Base-by-base conservation (phyloP, 1,140 invertebrate species). In the Lepidotrigona ventralis region DNA sequence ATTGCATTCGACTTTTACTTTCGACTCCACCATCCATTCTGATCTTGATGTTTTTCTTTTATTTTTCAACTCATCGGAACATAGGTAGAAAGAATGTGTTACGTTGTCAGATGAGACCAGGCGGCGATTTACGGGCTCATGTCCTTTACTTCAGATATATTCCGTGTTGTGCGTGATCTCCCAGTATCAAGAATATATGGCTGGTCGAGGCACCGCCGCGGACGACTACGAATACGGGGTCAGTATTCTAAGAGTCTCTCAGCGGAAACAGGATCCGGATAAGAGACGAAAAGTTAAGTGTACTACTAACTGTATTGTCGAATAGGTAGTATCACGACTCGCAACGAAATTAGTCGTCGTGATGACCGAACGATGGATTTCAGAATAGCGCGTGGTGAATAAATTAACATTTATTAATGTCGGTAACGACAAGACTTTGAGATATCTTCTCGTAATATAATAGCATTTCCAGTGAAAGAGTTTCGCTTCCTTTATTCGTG, bases 101-200 rank as follows among this genome's bases (percentile, higher is more conserved):
- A n/a, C 29, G 58, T 73, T 64, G 29, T 79, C 66, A 46, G 51
- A 51, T 46, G 66, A 46, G 39, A 21, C 19, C 19, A 69, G 54
- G 8, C 63, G 17, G 5, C 39, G 54, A 39, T 23, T 78, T 70
- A 29, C 1, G 54, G 29, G 54, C 56, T 39, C 39, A 12, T 79
- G 63, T 72, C 75, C 90, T 91, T 95, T 95, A 83, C 81, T 78
- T 60, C 95, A 98, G 97, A 93, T 96, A 66, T 97, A 98, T 93
- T 95, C 96, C 64, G 93, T 97, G 89, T 94, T 97, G 19, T 97
- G 97, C 94, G 97, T 98, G 71, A 95, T 97, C 86, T 97, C 97
- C 9, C 97, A 97, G 90, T 97, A 97, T 89, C 97, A 97, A 91
- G 97, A 97, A 91, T 96, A 97, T 85, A 94, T 95, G 82, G 96